A percentile compares a stretch with the other conserved stretches of the same genome.
Evolutionary conservation across 2,113 vertebrate genomes (phyloP).

Genomic region (Hemiscyllium ocellatum): DNA sequence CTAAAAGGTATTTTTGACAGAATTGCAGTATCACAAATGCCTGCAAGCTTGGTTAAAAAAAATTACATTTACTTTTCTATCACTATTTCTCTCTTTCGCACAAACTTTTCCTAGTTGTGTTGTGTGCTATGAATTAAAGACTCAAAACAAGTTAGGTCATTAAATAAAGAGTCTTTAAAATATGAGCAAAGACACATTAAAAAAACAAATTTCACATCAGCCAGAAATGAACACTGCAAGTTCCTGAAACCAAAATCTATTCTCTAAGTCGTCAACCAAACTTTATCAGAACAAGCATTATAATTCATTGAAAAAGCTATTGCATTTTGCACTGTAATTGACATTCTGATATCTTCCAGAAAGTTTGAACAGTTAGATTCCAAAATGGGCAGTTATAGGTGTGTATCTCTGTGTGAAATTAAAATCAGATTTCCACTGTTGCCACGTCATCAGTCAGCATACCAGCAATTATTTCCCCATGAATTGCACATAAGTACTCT

Average conservation of each 20-base stretch:
- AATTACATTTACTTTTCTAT: not conserved
- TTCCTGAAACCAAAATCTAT: not conserved
- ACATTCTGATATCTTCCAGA: not conserved
- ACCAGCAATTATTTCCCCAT: slow-evolving; percentile 34
- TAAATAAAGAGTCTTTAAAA: not conserved
- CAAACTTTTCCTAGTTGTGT: not conserved
- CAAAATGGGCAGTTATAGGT: slow-evolving; percentile 4
- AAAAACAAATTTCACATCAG: not conserved
- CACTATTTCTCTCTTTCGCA: not conserved
- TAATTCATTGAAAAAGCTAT: not conserved
- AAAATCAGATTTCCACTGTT: slow-evolving; percentile 32
- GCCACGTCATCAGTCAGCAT: slow-evolving; percentile 34
- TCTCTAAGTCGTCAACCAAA: not conserved
- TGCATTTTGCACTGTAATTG: not conserved
- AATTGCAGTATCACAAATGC: not conserved
- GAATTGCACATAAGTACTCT: slow-evolving; percentile 22
- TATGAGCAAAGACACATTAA: not conserved
- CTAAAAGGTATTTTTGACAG: not conserved
- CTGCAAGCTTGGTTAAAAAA: not conserved
- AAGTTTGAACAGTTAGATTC: not conserved
- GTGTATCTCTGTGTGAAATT: not conserved
- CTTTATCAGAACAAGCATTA: not conserved
- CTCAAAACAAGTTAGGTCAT: not conserved
- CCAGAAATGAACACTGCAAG: not conserved
- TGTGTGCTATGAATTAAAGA: not conserved